These are phyloP conservation scores for Hydractinia symbiolongicarpus DNA, from an alignment of 30 jellyfish, hydroid and myxozoan genomes.

Conservation along the genomic window DNA sequence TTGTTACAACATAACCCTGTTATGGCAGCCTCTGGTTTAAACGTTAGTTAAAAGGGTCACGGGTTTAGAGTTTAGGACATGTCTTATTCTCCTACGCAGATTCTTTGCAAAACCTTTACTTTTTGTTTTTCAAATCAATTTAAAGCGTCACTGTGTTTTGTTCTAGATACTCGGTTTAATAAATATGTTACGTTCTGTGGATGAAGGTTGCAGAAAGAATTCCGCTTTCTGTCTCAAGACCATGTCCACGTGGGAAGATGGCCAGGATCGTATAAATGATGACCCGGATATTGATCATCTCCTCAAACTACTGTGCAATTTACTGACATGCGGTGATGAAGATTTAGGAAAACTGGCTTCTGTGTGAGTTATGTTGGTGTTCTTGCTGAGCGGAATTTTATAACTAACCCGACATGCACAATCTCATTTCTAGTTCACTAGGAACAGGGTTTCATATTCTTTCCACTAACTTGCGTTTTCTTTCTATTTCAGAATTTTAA, in stretches of 20 bases:
- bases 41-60: no score
- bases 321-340: constrained; percentile 68
- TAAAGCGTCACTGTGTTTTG: no score
- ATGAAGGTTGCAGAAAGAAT: constrained; percentile 83
- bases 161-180: constrained; percentile 49
- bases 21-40: no score
- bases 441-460: no score
- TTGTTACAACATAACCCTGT: no score
- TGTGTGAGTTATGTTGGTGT: constrained; percentile 37
- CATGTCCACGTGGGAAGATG: constrained; percentile 46
- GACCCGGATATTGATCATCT: constrained; percentile 68
- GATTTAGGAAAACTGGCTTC: constrained; percentile 76
- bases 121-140: no score
- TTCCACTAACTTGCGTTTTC: background rate
- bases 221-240: constrained; percentile 73
- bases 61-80: no score
- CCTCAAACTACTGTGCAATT: constrained; percentile 47
- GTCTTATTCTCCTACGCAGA: no score
- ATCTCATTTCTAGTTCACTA: no score
- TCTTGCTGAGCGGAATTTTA: background rate
- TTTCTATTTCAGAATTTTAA: constrained; percentile 12
- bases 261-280: constrained; percentile 55
- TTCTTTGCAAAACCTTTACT: no score
- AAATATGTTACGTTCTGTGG: constrained; percentile 71
- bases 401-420: background rate